Conservation (phyloP, 1,140 invertebrate genomes). For the Cardiocondyla obscurior region DNA sequence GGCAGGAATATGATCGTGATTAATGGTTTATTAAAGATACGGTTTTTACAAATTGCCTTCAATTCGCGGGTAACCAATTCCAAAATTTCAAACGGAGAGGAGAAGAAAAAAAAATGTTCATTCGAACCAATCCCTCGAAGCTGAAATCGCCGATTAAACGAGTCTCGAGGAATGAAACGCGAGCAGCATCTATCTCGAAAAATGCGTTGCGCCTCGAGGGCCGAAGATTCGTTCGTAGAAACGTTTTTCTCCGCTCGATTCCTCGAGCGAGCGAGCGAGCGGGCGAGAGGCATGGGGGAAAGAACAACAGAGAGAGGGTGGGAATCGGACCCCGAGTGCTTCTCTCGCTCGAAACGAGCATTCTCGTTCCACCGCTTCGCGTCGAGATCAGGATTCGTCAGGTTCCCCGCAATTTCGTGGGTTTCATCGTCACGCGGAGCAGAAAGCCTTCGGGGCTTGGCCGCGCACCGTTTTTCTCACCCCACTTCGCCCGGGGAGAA, state of each 20-base stretch:
- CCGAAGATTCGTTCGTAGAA: conserved; percentile 38
- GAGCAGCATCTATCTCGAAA: conserved; percentile 9
- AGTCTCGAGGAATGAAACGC: background rate
- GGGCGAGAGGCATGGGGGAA: background rate
- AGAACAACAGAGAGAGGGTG: background rate
- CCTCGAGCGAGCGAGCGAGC: background rate
- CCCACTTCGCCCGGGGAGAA: background rate
- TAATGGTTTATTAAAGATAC: background rate
- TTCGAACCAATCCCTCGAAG: background rate
- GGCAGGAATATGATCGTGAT: background rate
- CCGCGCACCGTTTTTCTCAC: background rate
- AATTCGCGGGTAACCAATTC: background rate
- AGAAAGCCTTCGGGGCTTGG: background rate
- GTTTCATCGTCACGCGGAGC: conserved; percentile 9
- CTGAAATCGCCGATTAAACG: background rate
- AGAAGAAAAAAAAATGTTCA: too few species aligned
- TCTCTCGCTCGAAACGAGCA: conserved; percentile 19
- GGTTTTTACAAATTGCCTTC: background rate
- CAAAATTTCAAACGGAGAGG: background rate
- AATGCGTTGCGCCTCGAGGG: conserved; percentile 3
- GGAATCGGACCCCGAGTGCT: conserved; percentile 4
- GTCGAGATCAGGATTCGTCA: conserved; percentile 24
- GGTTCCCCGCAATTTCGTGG: conserved; percentile 17
- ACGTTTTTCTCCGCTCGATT: conserved; percentile 46
- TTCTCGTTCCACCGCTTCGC: conserved; percentile 21